Conservation (phyloP, 92 coral and sea anemone species). For the Diadumene lineata region DNA sequence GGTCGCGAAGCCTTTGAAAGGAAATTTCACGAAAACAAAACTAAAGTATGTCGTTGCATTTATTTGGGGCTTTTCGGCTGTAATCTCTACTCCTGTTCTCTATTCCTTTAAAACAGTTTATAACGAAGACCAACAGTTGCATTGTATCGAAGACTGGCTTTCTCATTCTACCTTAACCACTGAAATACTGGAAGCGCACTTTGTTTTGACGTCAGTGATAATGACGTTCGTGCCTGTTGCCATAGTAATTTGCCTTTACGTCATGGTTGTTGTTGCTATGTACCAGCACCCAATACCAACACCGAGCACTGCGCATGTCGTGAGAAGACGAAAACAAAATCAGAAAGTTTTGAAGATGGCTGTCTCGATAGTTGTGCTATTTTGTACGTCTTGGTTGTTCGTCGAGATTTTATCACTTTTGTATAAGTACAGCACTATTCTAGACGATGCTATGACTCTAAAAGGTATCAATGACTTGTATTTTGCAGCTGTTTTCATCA, state of each 20-base stretch:
- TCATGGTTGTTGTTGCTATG: constrained; percentile 4
- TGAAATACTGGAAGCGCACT: constrained; percentile 1
- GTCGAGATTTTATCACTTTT: not conserved
- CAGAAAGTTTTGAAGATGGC: constrained; percentile 11
- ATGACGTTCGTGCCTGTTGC: constrained; percentile 7
- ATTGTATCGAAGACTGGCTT: not conserved
- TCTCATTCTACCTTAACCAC: not conserved
- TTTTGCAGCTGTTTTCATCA: constrained; percentile 1
- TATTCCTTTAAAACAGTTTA: not conserved
- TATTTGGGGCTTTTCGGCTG: not conserved
- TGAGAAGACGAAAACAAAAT: constrained; percentile 9
- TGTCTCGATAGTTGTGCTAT: not conserved
- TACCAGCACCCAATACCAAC: not conserved
- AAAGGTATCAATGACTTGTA: not conserved
- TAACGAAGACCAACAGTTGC: not conserved
- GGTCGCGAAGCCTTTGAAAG: not conserved
- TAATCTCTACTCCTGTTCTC: not conserved
- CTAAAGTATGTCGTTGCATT: not conserved
- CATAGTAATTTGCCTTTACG: not conserved
- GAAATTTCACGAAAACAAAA: not conserved
- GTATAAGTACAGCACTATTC: not conserved
- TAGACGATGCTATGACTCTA: not conserved
- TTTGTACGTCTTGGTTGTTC: constrained; percentile 5
- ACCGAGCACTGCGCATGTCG: not conserved
- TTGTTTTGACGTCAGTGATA: not conserved